A percentile compares a stretch with the other conserved stretches of the same genome.
Conservation (phyloP, 2,797 vertebrate species). For the Nannoperca obscura region DNA sequence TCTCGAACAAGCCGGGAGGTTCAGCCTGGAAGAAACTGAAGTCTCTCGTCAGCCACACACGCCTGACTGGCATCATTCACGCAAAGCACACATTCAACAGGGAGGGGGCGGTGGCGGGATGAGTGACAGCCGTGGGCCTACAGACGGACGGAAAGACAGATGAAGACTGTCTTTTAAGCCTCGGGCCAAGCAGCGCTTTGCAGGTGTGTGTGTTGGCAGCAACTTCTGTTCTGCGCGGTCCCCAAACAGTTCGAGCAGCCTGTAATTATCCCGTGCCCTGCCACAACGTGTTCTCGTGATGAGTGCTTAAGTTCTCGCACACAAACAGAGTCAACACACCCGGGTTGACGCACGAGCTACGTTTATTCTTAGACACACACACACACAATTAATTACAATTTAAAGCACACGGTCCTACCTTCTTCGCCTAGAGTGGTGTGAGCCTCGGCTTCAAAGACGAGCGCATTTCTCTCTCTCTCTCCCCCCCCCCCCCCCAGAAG, state of each 20-base stretch:
- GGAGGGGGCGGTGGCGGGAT: constrained; percentile 20
- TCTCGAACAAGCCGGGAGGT: constrained; percentile 63
- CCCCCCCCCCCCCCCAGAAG: constrained; percentile 25
- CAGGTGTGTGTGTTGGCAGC: constrained; percentile 86
- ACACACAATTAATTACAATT: constrained; percentile 71
- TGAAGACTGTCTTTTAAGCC: constrained; percentile 78
- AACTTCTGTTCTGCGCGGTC: constrained; percentile 74
- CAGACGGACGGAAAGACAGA: constrained; percentile 60
- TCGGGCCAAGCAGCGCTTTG: constrained; percentile 73
- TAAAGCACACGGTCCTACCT: constrained; percentile 67
- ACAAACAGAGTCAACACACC: constrained; percentile 55
- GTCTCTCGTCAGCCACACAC: constrained; percentile 63
- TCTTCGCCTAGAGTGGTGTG: constrained; percentile 37
- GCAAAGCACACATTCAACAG: constrained; percentile 69
- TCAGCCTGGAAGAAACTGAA: constrained; percentile 65
- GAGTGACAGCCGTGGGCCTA: constrained; percentile 48
- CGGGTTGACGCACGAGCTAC: constrained; percentile 53
- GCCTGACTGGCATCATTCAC: constrained; percentile 66
- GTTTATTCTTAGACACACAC: constrained; percentile 50
- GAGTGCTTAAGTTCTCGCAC: constrained; percentile 55
- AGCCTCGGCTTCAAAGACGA: constrained; percentile 45
- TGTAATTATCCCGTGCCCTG: constrained; percentile 86
- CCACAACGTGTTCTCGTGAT: constrained; percentile 82
- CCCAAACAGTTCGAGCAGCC: constrained; percentile 74
- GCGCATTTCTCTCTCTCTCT: constrained; percentile 6